Evolutionary conservation across 2,888 invertebrate species (phyloP).

Genomic region (Tenthredo mesomela): DNA sequence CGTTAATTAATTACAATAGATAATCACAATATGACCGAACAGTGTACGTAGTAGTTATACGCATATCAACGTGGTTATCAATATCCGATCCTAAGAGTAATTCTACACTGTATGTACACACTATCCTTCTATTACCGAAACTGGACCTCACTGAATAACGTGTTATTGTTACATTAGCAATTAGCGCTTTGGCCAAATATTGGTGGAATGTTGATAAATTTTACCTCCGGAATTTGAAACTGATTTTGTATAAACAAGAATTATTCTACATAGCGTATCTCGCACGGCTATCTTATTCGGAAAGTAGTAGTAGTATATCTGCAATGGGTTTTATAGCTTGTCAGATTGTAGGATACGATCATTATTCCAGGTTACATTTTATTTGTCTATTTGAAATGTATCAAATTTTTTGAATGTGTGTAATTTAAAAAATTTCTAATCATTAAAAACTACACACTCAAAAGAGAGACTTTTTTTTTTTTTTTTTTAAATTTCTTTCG

Average conservation of each 20-base stretch:
- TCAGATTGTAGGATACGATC: not conserved
- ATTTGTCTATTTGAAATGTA: not conserved
- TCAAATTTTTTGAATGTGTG: not conserved
- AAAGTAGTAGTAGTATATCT: not conserved
- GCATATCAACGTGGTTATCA: not conserved
- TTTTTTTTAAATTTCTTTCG: not conserved
- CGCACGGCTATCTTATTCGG: not conserved
- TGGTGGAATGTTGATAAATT: not conserved
- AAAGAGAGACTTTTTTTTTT: not conserved
- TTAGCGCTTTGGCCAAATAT: not conserved
- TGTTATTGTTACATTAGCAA: not conserved
- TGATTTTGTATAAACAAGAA: not conserved
- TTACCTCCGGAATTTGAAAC: not conserved
- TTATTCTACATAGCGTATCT: not conserved
- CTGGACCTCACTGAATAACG: not conserved
- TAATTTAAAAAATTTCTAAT: not conserved
- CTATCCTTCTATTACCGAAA: not conserved
- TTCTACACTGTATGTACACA: not conserved
- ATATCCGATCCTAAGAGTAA: slow-evolving; percentile 1
- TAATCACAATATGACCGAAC: slow-evolving; percentile 17
- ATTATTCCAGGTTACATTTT: not conserved
- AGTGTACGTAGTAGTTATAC: not conserved
- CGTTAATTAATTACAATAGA: slow-evolving; percentile 30
- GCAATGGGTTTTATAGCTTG: not conserved
- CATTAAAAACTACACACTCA: not conserved